Base-by-base conservation (phyloP, 1,140 invertebrate genomes). In the Drosophila rhopaloa region DNA sequence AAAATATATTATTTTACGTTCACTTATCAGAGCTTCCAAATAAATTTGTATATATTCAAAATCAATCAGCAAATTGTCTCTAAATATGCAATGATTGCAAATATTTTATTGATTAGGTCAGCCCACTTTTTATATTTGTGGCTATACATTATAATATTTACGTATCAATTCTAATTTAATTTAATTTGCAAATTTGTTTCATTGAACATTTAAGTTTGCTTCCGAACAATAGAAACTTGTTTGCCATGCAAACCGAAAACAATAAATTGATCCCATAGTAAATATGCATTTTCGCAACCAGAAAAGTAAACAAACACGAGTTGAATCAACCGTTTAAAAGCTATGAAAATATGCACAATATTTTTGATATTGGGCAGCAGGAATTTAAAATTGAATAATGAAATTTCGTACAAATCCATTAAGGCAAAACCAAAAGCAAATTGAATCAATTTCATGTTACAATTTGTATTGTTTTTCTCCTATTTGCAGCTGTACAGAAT, bases 401-500 rank as follows among this genome's bases (percentile, higher is more conserved):
- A 35, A 7, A 61, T 48, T 61, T 58, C 11, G 35, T 4, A 19
- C 58, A 44, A 44, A 41, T 5, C 53, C 44, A 71, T 74, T 67
- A 60, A 78, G 43, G 29, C 41, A 65, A 68, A 61, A 57, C 50
- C 44, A 37, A 43, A 37, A 56, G 38, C 13, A 57, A 77, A 57
- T 61, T 53, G 47, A 80, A 80, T 65, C 29, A 32, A 76, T 61
- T 72, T 75, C 24, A 65, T 24, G 40, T 24, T 35, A 44, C 40
- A 43, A 74, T 51, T 43, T 41, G 16, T 40, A 35, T 32, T 57
- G 24, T 57, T 55, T 74, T 73, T 74, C 2, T 53, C 60, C 16
- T 51, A 32, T 78, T 88, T 79, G 29, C 79, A 86, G 81, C 7
- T 29, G 38, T 7, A 41, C 5, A 35, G 35, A 44, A 51, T 74